Percentiles rank a stretch among this genome's conserved stretches.
Evolutionary conservation across 2,888 invertebrate species (phyloP).

Genomic region (Heliconius hortense): DNA sequence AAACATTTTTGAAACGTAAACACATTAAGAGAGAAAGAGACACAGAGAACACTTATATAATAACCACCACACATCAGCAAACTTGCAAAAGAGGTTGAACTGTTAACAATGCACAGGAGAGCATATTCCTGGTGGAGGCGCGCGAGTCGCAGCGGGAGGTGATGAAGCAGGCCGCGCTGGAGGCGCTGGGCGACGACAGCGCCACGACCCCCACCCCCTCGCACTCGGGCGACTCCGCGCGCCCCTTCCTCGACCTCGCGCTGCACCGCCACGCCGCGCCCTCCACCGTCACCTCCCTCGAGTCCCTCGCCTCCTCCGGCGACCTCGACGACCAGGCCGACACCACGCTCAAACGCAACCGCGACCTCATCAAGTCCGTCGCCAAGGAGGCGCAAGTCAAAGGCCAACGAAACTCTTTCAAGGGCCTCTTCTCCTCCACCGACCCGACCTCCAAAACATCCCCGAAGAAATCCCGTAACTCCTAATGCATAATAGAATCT

Average conservation of each 20-base stretch:
- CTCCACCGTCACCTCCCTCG: slow-evolving; percentile 82
- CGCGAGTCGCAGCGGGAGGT: slow-evolving; percentile 87
- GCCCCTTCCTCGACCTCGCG: slow-evolving; percentile 60
- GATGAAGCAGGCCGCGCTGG: slow-evolving; percentile 66
- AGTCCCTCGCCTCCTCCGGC: slow-evolving; percentile 75
- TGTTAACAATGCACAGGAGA: slow-evolving; percentile 80
- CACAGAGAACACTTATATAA: neutral
- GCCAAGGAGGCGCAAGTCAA: slow-evolving; percentile 69
- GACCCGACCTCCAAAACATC: slow-evolving; percentile 45
- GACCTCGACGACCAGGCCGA: slow-evolving; percentile 57
- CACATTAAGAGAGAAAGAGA: neutral
- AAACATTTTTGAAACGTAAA: no score
- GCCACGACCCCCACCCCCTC: slow-evolving; percentile 47
- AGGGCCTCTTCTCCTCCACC: slow-evolving; percentile 58
- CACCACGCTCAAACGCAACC: slow-evolving; percentile 58
- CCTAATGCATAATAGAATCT: slow-evolving; percentile 40
- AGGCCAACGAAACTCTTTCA: slow-evolving; percentile 59
- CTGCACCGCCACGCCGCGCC: slow-evolving; percentile 54
- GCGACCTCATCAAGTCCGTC: slow-evolving; percentile 53
- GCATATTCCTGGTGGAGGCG: slow-evolving; percentile 90
- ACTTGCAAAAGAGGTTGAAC: neutral
- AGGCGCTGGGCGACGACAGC: slow-evolving; percentile 47
- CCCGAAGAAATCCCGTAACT: slow-evolving; percentile 60
- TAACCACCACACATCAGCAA: no score
- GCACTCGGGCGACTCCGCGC: slow-evolving; percentile 41